Evolutionary conservation across 2,888 invertebrate species (phyloP).

Genomic region (Lepeophtheirus nordmannii): DNA sequence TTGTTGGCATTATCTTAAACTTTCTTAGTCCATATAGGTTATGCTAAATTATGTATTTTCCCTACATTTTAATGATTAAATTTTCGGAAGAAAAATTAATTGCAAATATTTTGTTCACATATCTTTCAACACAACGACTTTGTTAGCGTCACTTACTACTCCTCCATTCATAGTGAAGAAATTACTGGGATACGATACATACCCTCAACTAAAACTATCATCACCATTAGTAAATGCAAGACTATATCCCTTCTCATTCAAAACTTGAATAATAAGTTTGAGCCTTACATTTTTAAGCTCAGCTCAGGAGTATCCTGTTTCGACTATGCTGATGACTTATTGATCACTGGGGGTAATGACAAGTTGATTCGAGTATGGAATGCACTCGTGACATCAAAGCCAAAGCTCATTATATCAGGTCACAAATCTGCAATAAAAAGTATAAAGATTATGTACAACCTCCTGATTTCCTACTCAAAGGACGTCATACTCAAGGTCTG

Average conservation of each 20-base stretch:
- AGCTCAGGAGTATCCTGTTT: constrained; percentile 21
- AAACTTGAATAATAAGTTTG: constrained; percentile 19
- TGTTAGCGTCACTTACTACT: background rate
- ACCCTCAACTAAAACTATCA: constrained; percentile 1
- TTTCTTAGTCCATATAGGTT: background rate
- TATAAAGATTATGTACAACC: background rate
- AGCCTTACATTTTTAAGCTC: constrained; percentile 21
- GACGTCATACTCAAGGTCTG: constrained; percentile 12
- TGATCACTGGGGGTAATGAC: constrained; percentile 23
- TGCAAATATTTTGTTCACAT: background rate
- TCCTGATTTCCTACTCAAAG: constrained; percentile 16
- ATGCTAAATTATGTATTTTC: background rate
- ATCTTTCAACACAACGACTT: background rate
- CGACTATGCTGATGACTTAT: background rate
- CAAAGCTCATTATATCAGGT: constrained; percentile 11
- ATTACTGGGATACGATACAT: constrained; percentile 10
- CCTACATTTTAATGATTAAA: background rate
- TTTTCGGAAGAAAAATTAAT: background rate
- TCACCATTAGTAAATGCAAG: constrained; percentile 15
- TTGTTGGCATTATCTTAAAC: background rate
- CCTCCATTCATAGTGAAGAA: constrained; percentile 11
- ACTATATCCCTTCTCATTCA: constrained; percentile 11
- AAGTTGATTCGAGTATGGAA: constrained; percentile 21
- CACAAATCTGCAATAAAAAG: constrained; percentile 10
- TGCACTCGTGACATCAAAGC: constrained; percentile 21